Conservation (phyloP, 2,888 invertebrate species). For the Orgyia antiqua region DNA sequence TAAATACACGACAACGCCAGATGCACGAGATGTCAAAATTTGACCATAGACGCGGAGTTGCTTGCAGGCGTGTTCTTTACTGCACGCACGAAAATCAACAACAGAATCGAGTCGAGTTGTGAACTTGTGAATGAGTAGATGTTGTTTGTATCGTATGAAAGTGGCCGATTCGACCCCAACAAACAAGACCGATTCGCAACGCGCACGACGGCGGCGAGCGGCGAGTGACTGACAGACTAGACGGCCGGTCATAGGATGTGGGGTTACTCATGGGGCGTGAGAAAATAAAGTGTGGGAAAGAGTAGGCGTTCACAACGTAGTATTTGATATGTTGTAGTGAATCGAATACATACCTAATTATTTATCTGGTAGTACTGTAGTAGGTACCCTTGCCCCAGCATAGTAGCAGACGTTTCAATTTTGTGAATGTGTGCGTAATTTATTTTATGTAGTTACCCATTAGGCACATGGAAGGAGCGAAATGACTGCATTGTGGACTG, state of each 20-base stretch:
- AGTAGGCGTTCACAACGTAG: slow-evolving; percentile 83
- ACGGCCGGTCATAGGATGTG: slow-evolving; percentile 82
- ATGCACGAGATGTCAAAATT: slow-evolving; percentile 67
- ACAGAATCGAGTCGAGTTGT: slow-evolving; percentile 30
- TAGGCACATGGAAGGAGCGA: slow-evolving; percentile 60
- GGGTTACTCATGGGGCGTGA: slow-evolving; percentile 88
- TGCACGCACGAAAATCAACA: slow-evolving; percentile 49
- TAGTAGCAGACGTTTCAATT: slow-evolving; percentile 52
- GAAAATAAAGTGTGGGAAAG: slow-evolving; percentile 90
- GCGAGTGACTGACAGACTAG: slow-evolving; percentile 54
- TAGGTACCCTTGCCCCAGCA: too few relatives aligned
- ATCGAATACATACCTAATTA: slow-evolving; percentile 63
- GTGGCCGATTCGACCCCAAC: too few relatives aligned
- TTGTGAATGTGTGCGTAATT: slow-evolving; percentile 66
- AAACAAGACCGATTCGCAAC: slow-evolving; percentile 42
- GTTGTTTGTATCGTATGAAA: too few relatives aligned
- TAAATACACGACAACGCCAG: slow-evolving; percentile 67
- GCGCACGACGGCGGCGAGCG: slow-evolving; percentile 28
- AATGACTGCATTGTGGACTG: slow-evolving; percentile 69
- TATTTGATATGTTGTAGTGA: slow-evolving; percentile 78
- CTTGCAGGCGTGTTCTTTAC: slow-evolving; percentile 55
- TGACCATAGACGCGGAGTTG: slow-evolving; percentile 59
- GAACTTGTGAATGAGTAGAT: too few relatives aligned
- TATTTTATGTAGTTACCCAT: slow-evolving; percentile 53
- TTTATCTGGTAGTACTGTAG: too few relatives aligned